Base-by-base conservation (phyloP, 2,113 vertebrate species). In the Passer domesticus region DNA sequence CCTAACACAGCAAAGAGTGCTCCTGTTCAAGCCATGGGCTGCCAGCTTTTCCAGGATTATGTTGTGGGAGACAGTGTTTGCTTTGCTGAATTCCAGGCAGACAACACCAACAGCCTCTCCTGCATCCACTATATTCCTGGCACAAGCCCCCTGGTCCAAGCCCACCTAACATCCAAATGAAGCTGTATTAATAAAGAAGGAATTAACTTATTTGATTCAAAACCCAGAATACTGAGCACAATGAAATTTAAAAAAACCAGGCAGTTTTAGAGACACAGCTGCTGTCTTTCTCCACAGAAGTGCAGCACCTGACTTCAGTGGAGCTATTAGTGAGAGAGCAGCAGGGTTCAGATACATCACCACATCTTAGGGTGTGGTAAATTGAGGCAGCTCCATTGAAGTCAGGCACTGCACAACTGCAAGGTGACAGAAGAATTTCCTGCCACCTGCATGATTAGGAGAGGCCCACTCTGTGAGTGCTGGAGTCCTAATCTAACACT, bases 401-500 rank as follows among this genome's bases (percentile, higher is more conserved):
- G 89, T 78, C 85, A 70, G 55, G 33, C 56, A 28, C 39, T 2
- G 7, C 30, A 21, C 20, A 86, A 17, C 53, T 31, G 46, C 49
- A 58, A 73, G 70, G 46, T 41, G 86, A 89, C 39, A 81, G 21
- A 52, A 43, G 46, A 77, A 11, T n/a, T 84, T 64, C 31, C 64
- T 91, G 68, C 16, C 89, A 81, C 83, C 47, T 72, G 30, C 35
- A 10, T 81, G 72, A 83, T 94, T 93, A 92, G 66, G 81, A 60
- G 33, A 75, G 4, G 4, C n/a, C 24, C 80, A 87, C 89, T 50
- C 52, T 47, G 52, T 25, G 73, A 64, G 77, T 68, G 52, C 8
- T 89, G 69, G 92, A 84, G 64, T 59, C 14, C 47, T 83, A 87
- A 89, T 94, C 66, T 89, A 94, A 74, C 83, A 93, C 70, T 39